Evolutionary conservation across 2,113 vertebrate species (phyloP), one percentile per base, ranked within the genome.

Genomic region (Chloebia gouldiae): DNA sequence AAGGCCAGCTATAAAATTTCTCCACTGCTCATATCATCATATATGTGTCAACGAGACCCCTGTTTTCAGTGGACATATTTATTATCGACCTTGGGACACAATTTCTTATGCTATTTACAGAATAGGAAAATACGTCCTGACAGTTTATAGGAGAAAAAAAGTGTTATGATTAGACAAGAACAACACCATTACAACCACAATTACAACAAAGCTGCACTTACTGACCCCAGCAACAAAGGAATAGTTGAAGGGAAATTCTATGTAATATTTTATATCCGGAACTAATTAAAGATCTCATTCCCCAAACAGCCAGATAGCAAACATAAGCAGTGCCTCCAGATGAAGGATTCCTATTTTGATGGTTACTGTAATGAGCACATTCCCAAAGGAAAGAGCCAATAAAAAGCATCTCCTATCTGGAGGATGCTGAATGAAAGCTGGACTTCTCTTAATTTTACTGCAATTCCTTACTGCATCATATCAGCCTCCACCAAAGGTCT

Each of bases 201-300:
- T 95, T 91, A 97, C 95, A 95, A 95, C 81, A 95, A 94, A 97
- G 94, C 91, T 95, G 92, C 86, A 82, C 81, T 96, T 96, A 92
- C 88, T 97, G 97, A 97, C 95, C 96, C 94, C 90, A 87, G 90
- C 18, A 71, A 94, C 92, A 97, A 96, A 96, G 82, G 78, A 89
- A 92, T 86, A 86, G 50, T 93, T 88, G 60, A 56, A 96, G 81
- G 94, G 94, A 97, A 97, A 97, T 92, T 95, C 82, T 81, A 15
- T 68, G 66, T 56, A 92, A 96, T 96, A 97, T 96, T 97, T 97
- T 95, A 96, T 89, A 96, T 96, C 90, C 92, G 84, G 86, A 97
- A 96, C 96, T 98, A 98, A 98, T 98, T 98, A 98, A 98, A 97
- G 96, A 96, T 96, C 91, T 92, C 88, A 96, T 85, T 97, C 96